A percentile compares a stretch with the other conserved stretches of the same genome.
These are phyloP conservation scores for Crenichthys baileyi DNA, from an alignment of 2,797 vertebrate species.

Conservation along the genomic window DNA sequence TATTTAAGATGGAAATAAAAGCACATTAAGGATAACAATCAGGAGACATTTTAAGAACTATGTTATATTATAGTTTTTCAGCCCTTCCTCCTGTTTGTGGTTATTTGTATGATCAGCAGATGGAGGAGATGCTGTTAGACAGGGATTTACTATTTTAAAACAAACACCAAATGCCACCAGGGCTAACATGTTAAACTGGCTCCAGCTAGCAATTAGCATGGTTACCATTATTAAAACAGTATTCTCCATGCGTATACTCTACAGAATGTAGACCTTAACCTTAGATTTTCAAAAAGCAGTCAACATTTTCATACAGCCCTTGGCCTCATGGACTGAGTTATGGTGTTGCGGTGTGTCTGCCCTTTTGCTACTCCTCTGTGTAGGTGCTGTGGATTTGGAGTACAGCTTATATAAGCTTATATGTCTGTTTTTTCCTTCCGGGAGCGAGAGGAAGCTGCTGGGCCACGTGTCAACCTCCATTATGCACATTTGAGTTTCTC, in stretches of 20 bases:
- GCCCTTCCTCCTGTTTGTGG: background rate
- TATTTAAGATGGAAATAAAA: no score
- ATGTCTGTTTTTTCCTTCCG: no score
- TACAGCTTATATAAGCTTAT: no score
- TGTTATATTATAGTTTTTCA: background rate
- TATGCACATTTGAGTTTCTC: no score
- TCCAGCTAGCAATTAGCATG: background rate
- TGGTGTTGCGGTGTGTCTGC: no score
- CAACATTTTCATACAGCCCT: background rate
- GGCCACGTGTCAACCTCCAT: no score
- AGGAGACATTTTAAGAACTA: background rate
- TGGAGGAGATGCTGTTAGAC: background rate
- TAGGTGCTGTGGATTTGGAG: no score
- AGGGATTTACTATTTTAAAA: background rate
- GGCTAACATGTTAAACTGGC: background rate
- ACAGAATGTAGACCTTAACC: background rate
- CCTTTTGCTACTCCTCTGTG: no score
- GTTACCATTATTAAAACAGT: background rate
- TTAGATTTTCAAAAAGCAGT: background rate
- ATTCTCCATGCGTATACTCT: no score
- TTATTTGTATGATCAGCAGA: background rate
- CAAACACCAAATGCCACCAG: background rate
- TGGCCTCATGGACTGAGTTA: no score
- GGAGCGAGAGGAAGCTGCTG: no score
- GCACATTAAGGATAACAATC: no score